Base-by-base conservation (phyloP, 2,113 vertebrate genomes). In the Poecile atricapillus region DNA sequence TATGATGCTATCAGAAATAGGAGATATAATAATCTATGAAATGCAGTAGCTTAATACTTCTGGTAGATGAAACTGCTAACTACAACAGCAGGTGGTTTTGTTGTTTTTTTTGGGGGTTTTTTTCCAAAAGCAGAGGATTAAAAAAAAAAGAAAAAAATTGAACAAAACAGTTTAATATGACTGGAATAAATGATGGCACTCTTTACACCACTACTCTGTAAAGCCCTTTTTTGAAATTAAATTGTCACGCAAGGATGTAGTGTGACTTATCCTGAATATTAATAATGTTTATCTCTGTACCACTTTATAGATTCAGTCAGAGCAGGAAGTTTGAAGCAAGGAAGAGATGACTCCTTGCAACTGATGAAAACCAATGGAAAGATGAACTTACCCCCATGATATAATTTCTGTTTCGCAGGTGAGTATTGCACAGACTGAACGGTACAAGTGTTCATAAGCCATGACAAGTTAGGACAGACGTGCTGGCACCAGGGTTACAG, bases 161-260 rank as follows among this genome's bases (percentile, higher is more conserved):
- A 68, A 24, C 2, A 56, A 64, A 59, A 8, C 5, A 14, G 8
- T 46, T 81, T 49, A 74, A 50, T 46, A 30, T 47, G 43, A 33
- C 47, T 67, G 33, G 28, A 91, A 87, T 74, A 5, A 63, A 18
- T 64, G 46, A 70, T 13, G 20, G 7, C 37, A 69, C 13, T 41
- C 23, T 67, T 39, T 65, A 67, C 16, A 65, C 2, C 43, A 70
- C 18, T 53, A 41, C 14, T 88, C 27, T 21, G 8, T 53, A 74
- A 91, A 84, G 6, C 5, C 8, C 27, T 35, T 64, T 80, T 24
- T 79, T 89, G 44, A 90, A 73, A 83, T 56, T 59, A 50, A 83
- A 68, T 68, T 23, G 43, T 68, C 8, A 8, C 0, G 0, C 31
- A 65, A 58, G 8, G 21, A 74, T 58, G 37, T 31, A 27, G 16